phyloP scores from a whole-genome alignment of 2,113 vertebrate species.

The Nettapus auritus region DNA sequence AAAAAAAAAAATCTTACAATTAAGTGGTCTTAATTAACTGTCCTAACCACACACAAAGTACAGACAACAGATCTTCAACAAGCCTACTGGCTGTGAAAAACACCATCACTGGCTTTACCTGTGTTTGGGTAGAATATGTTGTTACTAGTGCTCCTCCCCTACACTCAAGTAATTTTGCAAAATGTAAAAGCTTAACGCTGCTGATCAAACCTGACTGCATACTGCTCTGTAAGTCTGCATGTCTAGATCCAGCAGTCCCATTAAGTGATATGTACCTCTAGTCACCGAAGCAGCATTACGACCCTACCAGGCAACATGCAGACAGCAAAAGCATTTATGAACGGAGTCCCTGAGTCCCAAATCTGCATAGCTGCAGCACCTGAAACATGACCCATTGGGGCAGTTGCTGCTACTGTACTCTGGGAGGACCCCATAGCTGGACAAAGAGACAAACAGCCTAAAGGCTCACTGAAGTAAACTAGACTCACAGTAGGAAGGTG shows the following conservation, averaged over 20 bases:
- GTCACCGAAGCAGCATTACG: fast-evolving
- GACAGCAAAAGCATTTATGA: neutral
- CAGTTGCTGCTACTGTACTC: neutral
- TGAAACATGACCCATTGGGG: fast-evolving
- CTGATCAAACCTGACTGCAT: neutral
- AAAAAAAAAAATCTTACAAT: neutral
- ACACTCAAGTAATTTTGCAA: neutral
- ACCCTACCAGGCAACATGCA: neutral
- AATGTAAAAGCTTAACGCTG: neutral
- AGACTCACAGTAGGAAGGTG: neutral
- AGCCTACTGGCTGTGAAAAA: neutral
- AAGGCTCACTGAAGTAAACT: neutral
- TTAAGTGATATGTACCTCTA: fast-evolving
- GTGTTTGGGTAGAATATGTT: too few relatives aligned
- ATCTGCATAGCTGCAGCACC: fast-evolving
- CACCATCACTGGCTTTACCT: too few relatives aligned
- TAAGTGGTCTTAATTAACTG: neutral
- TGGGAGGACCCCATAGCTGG: neutral
- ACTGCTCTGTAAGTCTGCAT: neutral
- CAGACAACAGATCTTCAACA: neutral
- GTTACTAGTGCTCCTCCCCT: neutral
- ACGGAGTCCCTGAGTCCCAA: neutral
- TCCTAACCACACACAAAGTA: neutral
- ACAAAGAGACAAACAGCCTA: neutral
- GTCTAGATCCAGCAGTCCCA: neutral